Conservation (phyloP, 2,888 invertebrate genomes). For the Dasypolia templi region DNA sequence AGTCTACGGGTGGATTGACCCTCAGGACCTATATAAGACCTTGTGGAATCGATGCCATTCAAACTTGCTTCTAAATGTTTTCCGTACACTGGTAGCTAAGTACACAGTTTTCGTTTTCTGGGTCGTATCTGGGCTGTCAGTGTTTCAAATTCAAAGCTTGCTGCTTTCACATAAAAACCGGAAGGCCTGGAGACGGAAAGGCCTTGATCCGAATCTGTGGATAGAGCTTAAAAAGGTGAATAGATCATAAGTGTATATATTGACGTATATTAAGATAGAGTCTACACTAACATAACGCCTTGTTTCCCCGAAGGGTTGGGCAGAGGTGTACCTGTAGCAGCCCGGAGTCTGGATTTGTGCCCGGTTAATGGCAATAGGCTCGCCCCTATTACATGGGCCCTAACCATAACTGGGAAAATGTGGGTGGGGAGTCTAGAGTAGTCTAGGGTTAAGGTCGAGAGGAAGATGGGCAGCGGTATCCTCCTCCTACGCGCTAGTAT, state of each 20-base stretch:
- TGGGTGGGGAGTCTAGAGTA: background rate
- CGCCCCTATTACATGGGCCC: too few species aligned
- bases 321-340: too few species aligned
- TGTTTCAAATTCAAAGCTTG: background rate
- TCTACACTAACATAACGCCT: too few species aligned
- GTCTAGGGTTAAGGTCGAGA: slow-evolving; percentile 22
- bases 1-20: background rate
- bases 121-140: background rate
- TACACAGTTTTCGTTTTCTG: background rate
- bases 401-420: too few species aligned
- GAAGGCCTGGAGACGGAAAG: background rate
- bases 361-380: too few species aligned
- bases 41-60: background rate
- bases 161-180: background rate
- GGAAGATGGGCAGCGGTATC: slow-evolving; percentile 10
- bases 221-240: background rate
- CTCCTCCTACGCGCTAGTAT: slow-evolving; percentile 25
- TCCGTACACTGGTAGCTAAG: background rate
- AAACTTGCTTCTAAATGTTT: background rate
- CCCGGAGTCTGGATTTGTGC: too few species aligned
- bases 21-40: background rate
- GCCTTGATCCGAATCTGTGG: background rate
- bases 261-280: background rate
- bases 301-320: too few species aligned
- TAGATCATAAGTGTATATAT: background rate